Base-by-base conservation (phyloP, 2,797 vertebrate species). In the Schizothorax lantsangensis region DNA sequence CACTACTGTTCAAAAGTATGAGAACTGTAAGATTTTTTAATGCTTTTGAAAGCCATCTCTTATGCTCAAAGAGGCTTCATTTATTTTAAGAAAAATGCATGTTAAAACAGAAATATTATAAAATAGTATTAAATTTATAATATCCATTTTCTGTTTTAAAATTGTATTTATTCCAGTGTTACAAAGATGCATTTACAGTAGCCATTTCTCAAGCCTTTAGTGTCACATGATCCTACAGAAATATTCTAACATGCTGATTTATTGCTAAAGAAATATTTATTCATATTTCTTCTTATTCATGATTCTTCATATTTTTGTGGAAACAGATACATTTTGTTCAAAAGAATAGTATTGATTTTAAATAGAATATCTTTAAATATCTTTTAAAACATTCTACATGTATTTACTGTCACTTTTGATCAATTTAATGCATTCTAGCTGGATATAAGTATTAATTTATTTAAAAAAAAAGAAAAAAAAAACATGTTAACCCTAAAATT, bases 291-390 rank as follows among this genome's bases (percentile, higher is more conserved):
- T 62, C 59, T 26, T 26, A 62, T 62, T n/a, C 23, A 26, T 26
- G 57, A 9, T 59, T 59, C 57, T 59, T 59, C 23, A 11, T n/a
- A n/a, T 62, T 59, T 59, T 59, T 59, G 57, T 59, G 57, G 23
- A 59, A 26, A 26, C 57, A 62, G n/a, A 26, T 62, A 26, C 57
- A 62, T 62, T 62, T 62, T 14, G 59, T 26, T 62, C 0, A 62
- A 62, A 62, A 62, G n/a, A 62, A 62, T 12, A 68, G 23, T 23
- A 79, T 73, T 73, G 26, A 73, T 73, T 74, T 59, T n/a, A 30
- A 30, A 47, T 2, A 47, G 0, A 74, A 49, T n/a, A n/a, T n/a
- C n/a, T n/a, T n/a, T n/a, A n/a, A n/a, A n/a, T n/a, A 30, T 74
- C 11, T 57, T 38, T 74, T 54, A 11, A 54, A 77, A 54, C 21